Conservation (phyloP, 2,888 invertebrate genomes). For the Orchesella flavescens region DNA sequence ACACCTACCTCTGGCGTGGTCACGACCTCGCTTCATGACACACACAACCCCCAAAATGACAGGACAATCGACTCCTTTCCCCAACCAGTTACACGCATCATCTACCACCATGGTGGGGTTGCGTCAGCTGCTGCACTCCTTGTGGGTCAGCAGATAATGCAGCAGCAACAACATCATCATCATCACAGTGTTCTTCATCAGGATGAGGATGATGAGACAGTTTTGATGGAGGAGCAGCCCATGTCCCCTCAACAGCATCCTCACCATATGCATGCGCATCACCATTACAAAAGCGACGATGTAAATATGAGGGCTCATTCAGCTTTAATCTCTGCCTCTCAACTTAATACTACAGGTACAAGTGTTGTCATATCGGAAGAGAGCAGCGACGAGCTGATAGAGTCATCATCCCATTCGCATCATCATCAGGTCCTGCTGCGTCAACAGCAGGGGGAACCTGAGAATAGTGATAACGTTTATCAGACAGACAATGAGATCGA, state of each 20-base stretch:
- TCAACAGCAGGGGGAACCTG: conserved; percentile 31
- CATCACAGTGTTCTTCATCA: conserved; percentile 18
- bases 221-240: conserved; percentile 17
- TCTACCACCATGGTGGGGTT: conserved; percentile 53
- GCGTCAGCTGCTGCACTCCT: conserved; percentile 26
- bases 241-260: conserved; percentile 48
- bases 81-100: conserved; percentile 59
- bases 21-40: conserved; percentile 3
- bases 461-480: conserved; percentile 57
- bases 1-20: conserved; percentile 1
- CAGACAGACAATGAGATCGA: conserved; percentile 56
- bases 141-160: conserved; percentile 38
- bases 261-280: conserved; percentile 40
- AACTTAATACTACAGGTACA: conserved; percentile 17
- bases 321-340: conserved; percentile 40
- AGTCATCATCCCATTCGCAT: conserved; percentile 24
- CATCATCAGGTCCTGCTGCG: conserved; percentile 38
- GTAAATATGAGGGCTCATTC: conserved; percentile 35
- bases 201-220: conserved; percentile 31
- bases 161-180: conserved; percentile 36
- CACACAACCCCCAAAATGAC: conserved; percentile 23
- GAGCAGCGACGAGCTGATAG: conserved; percentile 35
- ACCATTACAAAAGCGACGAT: conserved; percentile 34
- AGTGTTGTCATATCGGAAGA: conserved; percentile 53
- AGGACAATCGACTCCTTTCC: conserved; percentile 26